Percentiles rank a stretch among this genome's conserved stretches.
phyloP scores from a whole-genome alignment of 2,888 invertebrate genomes.

The Dryocosmus kuriphilus region DNA sequence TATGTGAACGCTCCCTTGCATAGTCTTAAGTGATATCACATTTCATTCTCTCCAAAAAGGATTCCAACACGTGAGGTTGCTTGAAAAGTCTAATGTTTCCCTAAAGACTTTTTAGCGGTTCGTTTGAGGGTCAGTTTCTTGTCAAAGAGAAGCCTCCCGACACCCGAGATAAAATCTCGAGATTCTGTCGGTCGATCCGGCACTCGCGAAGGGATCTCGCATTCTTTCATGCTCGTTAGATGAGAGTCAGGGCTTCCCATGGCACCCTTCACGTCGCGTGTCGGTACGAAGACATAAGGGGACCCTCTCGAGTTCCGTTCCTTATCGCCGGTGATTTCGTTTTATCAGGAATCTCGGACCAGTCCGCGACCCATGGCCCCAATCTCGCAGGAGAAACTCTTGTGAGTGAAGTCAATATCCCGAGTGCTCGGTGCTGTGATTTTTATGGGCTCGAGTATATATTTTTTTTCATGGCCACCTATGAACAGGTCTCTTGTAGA shows the following conservation, averaged over 20 bases:
- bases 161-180: constrained; percentile 25
- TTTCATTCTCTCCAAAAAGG: not conserved
- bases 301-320: constrained; percentile 24
- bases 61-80: not conserved
- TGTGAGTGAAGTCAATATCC: constrained; percentile 61
- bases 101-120: constrained; percentile 34
- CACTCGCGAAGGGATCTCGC: constrained; percentile 36
- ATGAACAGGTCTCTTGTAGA: too few species aligned
- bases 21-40: constrained; percentile 14
- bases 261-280: constrained; percentile 38
- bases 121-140: constrained; percentile 35
- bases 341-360: constrained; percentile 59
- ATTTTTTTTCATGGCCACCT: constrained; percentile 36
- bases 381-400: constrained; percentile 38
- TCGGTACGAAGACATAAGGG: constrained; percentile 24
- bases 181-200: constrained; percentile 7
- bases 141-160: constrained; percentile 31
- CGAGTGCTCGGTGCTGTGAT: constrained; percentile 59
- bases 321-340: constrained; percentile 39
- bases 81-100: constrained; percentile 24
- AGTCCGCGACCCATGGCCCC: constrained; percentile 65
- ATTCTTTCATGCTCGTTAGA: constrained; percentile 40
- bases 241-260: constrained; percentile 20
- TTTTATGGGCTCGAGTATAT: constrained; percentile 68
- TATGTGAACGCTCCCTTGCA: too few species aligned